Conservation (phyloP, 1,140 invertebrate genomes). For the Phortica variegata region DNA sequence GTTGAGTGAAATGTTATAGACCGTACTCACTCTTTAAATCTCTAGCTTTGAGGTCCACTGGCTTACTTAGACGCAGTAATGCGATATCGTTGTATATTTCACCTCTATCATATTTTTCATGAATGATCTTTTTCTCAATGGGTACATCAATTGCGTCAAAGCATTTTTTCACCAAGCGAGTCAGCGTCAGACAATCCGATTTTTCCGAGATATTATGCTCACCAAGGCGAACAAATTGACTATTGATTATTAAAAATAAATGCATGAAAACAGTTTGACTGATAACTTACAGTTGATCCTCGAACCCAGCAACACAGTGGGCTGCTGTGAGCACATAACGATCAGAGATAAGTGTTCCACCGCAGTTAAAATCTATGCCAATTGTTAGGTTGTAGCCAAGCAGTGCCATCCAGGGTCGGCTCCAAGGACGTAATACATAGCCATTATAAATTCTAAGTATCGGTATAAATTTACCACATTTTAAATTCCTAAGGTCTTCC, state of each 20-base stretch:
- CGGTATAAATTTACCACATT: constrained; percentile 42
- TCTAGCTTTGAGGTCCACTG: constrained; percentile 16
- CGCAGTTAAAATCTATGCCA: constrained; percentile 39
- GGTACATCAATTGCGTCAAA: constrained; percentile 60
- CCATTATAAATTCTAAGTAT: constrained; percentile 50
- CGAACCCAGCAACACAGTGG: constrained; percentile 33
- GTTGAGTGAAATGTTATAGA: no score
- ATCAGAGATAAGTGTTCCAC: constrained; percentile 58
- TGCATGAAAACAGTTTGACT: neutral
- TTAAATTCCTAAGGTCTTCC: constrained; percentile 25
- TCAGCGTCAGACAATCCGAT: constrained; percentile 60
- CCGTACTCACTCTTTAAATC: neutral
- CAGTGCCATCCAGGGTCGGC: constrained; percentile 62
- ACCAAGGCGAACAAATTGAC: constrained; percentile 61
- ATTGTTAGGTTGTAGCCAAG: constrained; percentile 50
- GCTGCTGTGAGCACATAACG: constrained; percentile 69
- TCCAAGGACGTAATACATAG: constrained; percentile 54
- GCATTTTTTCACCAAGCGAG: constrained; percentile 45
- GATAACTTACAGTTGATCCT: constrained; percentile 39
- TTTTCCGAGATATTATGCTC: constrained; percentile 63
- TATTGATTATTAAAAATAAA: neutral
- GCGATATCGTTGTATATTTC: constrained; percentile 69
- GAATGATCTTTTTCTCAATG: constrained; percentile 62
- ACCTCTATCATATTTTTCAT: constrained; percentile 63
- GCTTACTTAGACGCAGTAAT: constrained; percentile 57